A percentile compares a stretch with the other conserved stretches of the same genome.
phyloP scores from a whole-genome alignment of 2,113 vertebrate genomes.

The Erinaceus europaeus region DNA sequence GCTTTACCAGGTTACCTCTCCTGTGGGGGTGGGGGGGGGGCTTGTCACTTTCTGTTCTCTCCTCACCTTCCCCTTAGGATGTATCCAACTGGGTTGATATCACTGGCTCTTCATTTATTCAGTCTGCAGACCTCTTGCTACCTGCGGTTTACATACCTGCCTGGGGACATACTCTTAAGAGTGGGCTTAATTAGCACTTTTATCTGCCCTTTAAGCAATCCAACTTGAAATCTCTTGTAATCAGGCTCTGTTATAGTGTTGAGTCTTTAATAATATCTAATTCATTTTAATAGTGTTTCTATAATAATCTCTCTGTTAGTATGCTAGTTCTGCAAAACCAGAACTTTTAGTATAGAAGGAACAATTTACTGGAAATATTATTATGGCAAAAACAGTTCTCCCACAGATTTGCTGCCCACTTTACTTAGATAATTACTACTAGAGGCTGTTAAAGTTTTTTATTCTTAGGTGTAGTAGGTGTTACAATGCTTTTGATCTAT shows the following conservation, averaged over 20 bases:
- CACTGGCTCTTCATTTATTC: constrained; percentile 5
- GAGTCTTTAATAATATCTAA: constrained; percentile 70
- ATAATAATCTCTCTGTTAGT: constrained; percentile 71
- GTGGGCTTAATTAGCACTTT: constrained; percentile 68
- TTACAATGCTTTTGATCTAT: constrained; percentile 53
- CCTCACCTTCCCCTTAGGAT: not conserved
- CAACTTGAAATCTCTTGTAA: constrained; percentile 54
- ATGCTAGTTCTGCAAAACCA: constrained; percentile 40
- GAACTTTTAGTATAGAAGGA: constrained; percentile 55
- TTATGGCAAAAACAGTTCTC: constrained; percentile 28
- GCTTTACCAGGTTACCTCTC: not conserved
- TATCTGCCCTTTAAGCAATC: constrained; percentile 61
- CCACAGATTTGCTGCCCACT: constrained; percentile 42
- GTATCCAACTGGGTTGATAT: not conserved
- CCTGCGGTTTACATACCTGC: constrained; percentile 44
- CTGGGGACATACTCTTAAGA: constrained; percentile 45
- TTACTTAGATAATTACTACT: constrained; percentile 39
- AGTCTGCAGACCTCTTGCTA: constrained; percentile 37
- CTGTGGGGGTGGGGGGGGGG: not conserved
- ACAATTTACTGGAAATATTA: constrained; percentile 47
- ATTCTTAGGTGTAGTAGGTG: constrained; percentile 45
- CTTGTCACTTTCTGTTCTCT: not conserved
- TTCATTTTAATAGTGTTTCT: constrained; percentile 74
- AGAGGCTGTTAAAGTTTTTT: not conserved
- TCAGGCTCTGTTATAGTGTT: constrained; percentile 59